Base-by-base conservation (phyloP, 2,113 vertebrate species). In the Ardeotis arabs region DNA sequence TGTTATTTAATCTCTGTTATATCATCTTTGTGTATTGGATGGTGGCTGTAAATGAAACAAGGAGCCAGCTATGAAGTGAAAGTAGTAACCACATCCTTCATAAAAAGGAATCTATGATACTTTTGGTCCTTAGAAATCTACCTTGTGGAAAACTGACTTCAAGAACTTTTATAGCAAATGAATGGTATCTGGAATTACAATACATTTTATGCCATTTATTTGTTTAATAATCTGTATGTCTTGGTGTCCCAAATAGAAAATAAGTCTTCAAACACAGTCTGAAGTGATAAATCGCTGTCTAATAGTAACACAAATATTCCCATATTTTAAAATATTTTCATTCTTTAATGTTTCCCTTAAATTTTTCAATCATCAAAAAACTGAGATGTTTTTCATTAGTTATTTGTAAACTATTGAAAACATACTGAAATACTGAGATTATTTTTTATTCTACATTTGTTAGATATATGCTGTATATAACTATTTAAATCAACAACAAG, bases 381-480 rank as follows among this genome's bases (percentile, higher is more conserved):
- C 6, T 75, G 16, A 33, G 27, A 75, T 52, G 6, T 35, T 27
- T 90, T 87, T 84, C 7, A n/a, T 62, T 58, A 58, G 17, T 72
- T 87, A 25, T 52, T n/a, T 45, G 9, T 24, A 73, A 35, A 35
- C 35, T 35, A 35, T 35, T 35, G 35, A 35, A 35, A 35, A 35
- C 18, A 55, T 55, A 20, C 15, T 59, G 53, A 85, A 78, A 78
- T 33, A 31, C 3, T 7, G 60, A 12, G 16, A 27, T 41, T 37
- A n/a, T 22, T 73, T 89, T 85, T 92, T 14, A 60, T 12, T 64
- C 25, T 8, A 11, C 4, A 19, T 74, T 60, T 55, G 3, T 69
- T 52, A 60, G 28, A 27, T 1, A 1, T 50, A 33, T 0, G 1
- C 10, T 53, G 8, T 64, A 28, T 8, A 23, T 60, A 69, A 44